phyloP scores from a whole-genome alignment of 2,113 vertebrate species.

The Parus major region DNA sequence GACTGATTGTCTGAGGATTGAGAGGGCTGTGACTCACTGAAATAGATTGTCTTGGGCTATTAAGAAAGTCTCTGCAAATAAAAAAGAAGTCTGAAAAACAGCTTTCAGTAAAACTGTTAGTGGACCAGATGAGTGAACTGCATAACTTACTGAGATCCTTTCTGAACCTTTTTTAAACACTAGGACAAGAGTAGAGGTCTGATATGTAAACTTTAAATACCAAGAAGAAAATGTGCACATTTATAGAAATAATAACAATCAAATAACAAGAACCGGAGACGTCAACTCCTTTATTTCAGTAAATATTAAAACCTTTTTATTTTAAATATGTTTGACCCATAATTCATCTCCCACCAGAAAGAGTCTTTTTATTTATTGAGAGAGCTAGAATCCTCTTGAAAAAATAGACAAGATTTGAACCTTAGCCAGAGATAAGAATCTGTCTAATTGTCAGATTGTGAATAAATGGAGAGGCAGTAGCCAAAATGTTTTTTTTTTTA shows the following conservation, averaged over 20 bases:
- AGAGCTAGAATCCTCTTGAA: not conserved
- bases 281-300: not conserved
- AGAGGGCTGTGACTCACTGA: not conserved
- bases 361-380: not conserved
- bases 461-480: not conserved
- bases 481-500: not conserved
- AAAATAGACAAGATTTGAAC: not conserved
- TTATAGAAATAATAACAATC: not conserved
- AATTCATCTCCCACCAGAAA: not conserved
- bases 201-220: not conserved
- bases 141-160: not conserved
- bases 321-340: not conserved
- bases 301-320: not conserved
- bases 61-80: not conserved
- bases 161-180: not conserved
- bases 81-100: not conserved
- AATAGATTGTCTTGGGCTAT: not conserved
- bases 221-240: not conserved
- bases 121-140: not conserved
- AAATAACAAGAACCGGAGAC: not conserved
- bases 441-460: not conserved
- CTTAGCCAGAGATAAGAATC: not conserved
- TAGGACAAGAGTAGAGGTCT: not conserved
- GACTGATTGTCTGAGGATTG: not conserved
- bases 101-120: not conserved